Conservation (phyloP, 1,140 invertebrate species). For the Druon quercuslanigerum region DNA sequence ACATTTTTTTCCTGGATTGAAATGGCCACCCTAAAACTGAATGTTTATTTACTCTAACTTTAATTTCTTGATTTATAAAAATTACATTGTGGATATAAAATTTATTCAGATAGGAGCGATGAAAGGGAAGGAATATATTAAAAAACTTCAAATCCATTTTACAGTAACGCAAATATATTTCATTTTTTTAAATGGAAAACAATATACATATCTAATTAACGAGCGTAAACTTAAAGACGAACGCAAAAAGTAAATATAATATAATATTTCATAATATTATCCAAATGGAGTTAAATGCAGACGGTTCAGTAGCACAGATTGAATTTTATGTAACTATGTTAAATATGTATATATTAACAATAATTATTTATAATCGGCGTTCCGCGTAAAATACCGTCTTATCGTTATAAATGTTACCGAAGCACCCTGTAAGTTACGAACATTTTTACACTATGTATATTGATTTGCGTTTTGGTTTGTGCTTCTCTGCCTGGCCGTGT, state of each 20-base stretch:
- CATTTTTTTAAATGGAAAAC: slow-evolving; percentile 57
- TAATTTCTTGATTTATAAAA: too few relatives aligned
- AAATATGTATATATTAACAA: slow-evolving; percentile 17
- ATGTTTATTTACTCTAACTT: too few relatives aligned
- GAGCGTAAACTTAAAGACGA: slow-evolving; percentile 14
- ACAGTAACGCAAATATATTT: slow-evolving; percentile 64
- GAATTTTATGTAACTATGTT: slow-evolving; percentile 13
- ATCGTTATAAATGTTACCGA: slow-evolving; percentile 14
- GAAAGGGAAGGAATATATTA: neutral
- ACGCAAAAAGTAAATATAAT: slow-evolving; percentile 19
- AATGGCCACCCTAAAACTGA: too few relatives aligned
- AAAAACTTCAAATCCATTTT: slow-evolving; percentile 34
- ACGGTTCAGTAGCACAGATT: slow-evolving; percentile 14
- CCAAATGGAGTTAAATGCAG: slow-evolving; percentile 22
- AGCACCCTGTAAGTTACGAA: slow-evolving; percentile 29
- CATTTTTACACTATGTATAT: slow-evolving; percentile 27
- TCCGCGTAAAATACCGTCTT: slow-evolving; percentile 7
- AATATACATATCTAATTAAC: slow-evolving; percentile 48
- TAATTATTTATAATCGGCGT: neutral
- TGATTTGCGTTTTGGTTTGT: slow-evolving; percentile 10
- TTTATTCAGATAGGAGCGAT: too few relatives aligned
- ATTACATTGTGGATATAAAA: too few relatives aligned
- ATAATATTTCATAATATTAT: slow-evolving; percentile 10
- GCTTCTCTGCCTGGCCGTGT: slow-evolving; percentile 18
- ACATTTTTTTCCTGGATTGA: too few relatives aligned